These are phyloP conservation scores for Coracopsis vasa DNA, from an alignment of 2,113 vertebrate genomes.

Conservation along the genomic window DNA sequence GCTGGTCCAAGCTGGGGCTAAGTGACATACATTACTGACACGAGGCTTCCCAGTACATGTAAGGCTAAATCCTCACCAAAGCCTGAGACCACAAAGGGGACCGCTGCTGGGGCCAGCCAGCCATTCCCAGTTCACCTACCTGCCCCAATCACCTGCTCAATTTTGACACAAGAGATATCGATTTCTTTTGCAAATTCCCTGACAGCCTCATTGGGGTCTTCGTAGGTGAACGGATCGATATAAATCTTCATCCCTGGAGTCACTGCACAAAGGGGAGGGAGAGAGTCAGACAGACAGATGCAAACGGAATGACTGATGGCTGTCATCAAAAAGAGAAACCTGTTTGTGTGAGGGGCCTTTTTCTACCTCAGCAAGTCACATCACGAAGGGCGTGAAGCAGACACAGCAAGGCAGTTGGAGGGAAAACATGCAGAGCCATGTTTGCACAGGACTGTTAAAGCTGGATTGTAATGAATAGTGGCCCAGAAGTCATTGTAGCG, in stretches of 20 bases:
- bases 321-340: background rate
- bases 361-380: background rate
- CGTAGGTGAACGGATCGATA: constrained; percentile 97
- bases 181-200: constrained; percentile 97
- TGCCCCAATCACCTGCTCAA: constrained; percentile 97
- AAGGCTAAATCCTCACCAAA: background rate
- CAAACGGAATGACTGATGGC: background rate
- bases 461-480: background rate
- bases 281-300: constrained; percentile 38
- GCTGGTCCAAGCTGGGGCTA: background rate
- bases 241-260: constrained; percentile 98
- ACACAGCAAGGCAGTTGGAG: background rate
- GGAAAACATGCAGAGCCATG: background rate
- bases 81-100: background rate
- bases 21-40: background rate
- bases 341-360: background rate
- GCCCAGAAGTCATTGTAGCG: background rate
- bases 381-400: background rate
- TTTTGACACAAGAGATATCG: constrained; percentile 94
- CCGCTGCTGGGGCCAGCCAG: background rate
- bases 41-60: background rate
- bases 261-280: constrained; percentile 74
- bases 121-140: constrained; percentile 73
- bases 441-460: background rate
- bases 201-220: constrained; percentile 96